phyloP scores from a whole-genome alignment of 2,888 invertebrate species.

The Notodonta dromedarius region DNA sequence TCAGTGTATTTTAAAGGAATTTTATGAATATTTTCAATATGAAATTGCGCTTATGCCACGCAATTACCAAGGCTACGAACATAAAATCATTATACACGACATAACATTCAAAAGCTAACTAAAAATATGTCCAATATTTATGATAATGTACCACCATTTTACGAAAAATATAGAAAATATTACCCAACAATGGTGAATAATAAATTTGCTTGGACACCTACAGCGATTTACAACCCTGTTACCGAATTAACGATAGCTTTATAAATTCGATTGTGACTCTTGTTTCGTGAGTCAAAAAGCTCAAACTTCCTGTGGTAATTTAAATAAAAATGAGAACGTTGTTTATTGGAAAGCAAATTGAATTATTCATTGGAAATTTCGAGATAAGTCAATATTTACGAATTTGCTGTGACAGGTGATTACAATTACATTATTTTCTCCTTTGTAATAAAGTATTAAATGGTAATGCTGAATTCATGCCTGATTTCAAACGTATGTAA shows the following conservation, averaged over 20 bases:
- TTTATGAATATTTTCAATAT: too few species aligned
- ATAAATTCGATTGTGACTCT: background rate
- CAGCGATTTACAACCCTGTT: conserved; percentile 17
- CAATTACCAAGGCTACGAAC: too few species aligned
- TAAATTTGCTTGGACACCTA: conserved; percentile 16
- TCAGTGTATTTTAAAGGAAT: too few species aligned
- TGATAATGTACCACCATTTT: background rate
- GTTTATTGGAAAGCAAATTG: conserved; percentile 32
- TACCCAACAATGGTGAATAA: conserved; percentile 6
- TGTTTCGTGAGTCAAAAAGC: conserved; percentile 9
- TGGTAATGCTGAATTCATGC: too few species aligned
- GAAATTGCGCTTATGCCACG: too few species aligned
- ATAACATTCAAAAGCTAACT: too few species aligned
- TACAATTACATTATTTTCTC: conserved; percentile 31
- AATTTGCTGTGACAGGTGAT: conserved; percentile 22
- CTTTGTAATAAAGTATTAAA: background rate
- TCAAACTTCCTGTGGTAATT: conserved; percentile 10
- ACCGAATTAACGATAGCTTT: conserved; percentile 10
- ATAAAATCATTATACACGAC: too few species aligned
- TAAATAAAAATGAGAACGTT: conserved; percentile 1
- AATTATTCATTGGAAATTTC: conserved; percentile 36
- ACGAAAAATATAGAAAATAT: conserved; percentile 8
- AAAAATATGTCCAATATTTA: background rate
- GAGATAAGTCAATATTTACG: conserved; percentile 28
- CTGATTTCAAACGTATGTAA: too few species aligned